A percentile compares a stretch with the other conserved stretches of the same genome.
Evolutionary conservation across 2,797 vertebrate genomes (phyloP).

Genomic region (Apodemus agrarius): DNA sequence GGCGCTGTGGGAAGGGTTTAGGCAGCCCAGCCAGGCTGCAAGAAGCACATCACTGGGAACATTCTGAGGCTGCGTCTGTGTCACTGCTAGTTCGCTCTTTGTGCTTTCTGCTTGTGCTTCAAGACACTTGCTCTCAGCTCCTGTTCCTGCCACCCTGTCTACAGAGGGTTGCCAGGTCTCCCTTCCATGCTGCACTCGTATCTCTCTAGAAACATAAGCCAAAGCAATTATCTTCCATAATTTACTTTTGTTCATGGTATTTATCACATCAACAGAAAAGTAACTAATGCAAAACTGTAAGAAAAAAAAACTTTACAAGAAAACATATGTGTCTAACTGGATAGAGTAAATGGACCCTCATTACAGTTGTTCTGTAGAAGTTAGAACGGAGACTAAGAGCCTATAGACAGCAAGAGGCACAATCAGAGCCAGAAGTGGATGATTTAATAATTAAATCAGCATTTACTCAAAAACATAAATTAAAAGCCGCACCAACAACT

Average conservation of each 20-base stretch:
- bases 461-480: conserved; percentile 58
- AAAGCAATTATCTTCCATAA: neutral
- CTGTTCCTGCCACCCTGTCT: neutral
- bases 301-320: conserved; percentile 52
- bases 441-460: conserved; percentile 27
- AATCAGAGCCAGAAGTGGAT: conserved; percentile 11
- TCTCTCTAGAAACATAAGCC: neutral
- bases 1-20: neutral
- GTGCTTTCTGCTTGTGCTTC: neutral
- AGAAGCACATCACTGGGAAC: neutral
- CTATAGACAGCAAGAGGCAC: neutral
- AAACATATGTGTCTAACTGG: conserved; percentile 35
- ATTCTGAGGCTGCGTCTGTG: neutral
- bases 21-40: neutral
- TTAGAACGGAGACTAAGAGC: neutral
- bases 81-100: neutral
- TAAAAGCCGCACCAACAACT: conserved; percentile 46
- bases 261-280: neutral
- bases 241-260: neutral
- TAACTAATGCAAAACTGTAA: neutral
- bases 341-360: neutral
- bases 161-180: neutral
- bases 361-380: neutral
- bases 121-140: neutral
- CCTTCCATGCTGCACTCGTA: neutral